Percentiles rank a stretch among this genome's conserved stretches.
phyloP scores from a whole-genome alignment of 2,113 vertebrate species.

The Chlamydotis undulata region DNA sequence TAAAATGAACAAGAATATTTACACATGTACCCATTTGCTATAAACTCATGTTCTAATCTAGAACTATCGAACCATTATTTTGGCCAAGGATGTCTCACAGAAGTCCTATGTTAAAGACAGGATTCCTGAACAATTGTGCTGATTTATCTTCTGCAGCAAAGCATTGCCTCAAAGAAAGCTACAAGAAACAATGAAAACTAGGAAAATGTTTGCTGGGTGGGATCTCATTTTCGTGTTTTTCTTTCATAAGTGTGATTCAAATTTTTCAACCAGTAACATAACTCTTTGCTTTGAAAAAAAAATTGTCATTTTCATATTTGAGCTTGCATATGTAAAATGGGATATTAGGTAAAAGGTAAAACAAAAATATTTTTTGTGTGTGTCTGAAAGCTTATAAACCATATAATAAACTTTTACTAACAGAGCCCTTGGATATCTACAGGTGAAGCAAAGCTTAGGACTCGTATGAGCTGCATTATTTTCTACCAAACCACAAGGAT shows the following conservation, averaged over 20 bases:
- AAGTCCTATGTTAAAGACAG: neutral
- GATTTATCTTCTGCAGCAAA: neutral
- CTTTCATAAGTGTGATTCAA: neutral
- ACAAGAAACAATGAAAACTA: neutral
- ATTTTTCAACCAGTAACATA: neutral
- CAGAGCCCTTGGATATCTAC: neutral
- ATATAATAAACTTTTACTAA: neutral
- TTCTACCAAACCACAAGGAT: neutral
- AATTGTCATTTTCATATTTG: neutral
- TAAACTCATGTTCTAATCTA: neutral
- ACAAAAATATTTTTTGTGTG: neutral
- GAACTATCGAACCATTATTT: neutral
- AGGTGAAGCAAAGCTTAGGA: neutral
- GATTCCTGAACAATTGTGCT: neutral
- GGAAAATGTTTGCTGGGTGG: neutral
- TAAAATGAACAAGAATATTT: neutral
- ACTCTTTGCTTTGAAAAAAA: neutral
- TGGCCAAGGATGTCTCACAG: neutral
- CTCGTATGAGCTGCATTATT: neutral
- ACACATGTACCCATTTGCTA: neutral
- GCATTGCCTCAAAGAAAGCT: neutral
- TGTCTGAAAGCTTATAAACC: neutral
- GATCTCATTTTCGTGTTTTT: neutral
- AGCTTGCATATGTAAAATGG: neutral
- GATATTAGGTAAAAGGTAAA: neutral